These are phyloP conservation scores for Parazoanthus darwini DNA, from an alignment of 92 coral and sea anemone species.

Conservation along the genomic window DNA sequence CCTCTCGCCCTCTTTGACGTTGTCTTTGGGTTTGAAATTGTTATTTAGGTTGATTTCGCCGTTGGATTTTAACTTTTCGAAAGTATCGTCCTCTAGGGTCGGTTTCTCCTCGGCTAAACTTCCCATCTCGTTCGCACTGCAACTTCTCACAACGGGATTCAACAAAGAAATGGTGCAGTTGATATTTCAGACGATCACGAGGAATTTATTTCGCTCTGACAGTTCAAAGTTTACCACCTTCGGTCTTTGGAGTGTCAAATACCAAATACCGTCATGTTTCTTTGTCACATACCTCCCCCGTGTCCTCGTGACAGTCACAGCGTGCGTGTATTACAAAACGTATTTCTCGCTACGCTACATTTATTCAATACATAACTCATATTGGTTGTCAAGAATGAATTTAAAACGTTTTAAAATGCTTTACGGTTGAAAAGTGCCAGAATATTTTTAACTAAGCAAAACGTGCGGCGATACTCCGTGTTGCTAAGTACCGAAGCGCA, in stretches of 20 bases:
- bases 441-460: background rate
- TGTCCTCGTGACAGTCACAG: background rate
- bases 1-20: slow-evolving; percentile 12
- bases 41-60: slow-evolving; percentile 38
- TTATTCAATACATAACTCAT: background rate
- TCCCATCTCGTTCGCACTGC: slow-evolving; percentile 10
- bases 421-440: background rate
- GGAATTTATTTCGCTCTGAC: slow-evolving; percentile 37
- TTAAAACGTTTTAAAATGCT: background rate
- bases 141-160: slow-evolving; percentile 2
- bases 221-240: slow-evolving; percentile 37
- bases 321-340: background rate
- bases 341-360: background rate
- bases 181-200: slow-evolving; percentile 18
- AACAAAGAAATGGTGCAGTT: background rate
- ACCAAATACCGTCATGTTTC: background rate
- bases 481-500: background rate
- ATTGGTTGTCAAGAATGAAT: background rate
- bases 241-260: background rate
- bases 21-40: background rate
- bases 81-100: background rate
- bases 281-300: background rate
- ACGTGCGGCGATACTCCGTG: background rate
- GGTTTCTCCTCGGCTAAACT: slow-evolving; percentile 4
- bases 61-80: background rate